phyloP scores from a whole-genome alignment of 2,888 invertebrate genomes.

The Carpatolechia fugitivella region DNA sequence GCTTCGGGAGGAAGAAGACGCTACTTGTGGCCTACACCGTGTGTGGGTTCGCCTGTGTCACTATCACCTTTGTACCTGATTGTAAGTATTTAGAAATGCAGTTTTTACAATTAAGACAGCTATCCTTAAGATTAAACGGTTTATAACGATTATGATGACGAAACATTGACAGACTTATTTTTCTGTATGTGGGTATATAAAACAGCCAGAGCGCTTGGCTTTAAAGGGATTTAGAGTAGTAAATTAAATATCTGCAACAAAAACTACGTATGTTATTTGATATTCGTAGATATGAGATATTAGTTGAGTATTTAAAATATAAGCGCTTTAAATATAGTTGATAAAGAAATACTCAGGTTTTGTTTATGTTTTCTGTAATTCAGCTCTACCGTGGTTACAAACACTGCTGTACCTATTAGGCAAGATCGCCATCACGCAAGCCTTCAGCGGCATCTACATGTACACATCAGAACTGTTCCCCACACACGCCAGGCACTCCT shows the following conservation, averaged over 20 bases:
- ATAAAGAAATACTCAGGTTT: slow-evolving; percentile 44
- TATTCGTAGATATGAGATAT: too few species aligned
- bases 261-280: too few species aligned
- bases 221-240: too few species aligned
- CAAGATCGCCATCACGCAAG: slow-evolving; percentile 83
- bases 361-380: slow-evolving; percentile 41
- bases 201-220: too few species aligned
- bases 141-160: too few species aligned
- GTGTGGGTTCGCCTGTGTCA: slow-evolving; percentile 75
- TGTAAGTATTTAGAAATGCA: slow-evolving; percentile 70
- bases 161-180: too few species aligned
- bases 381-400: slow-evolving; percentile 58
- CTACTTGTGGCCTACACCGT: slow-evolving; percentile 79
- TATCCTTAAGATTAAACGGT: too few species aligned
- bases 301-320: too few species aligned
- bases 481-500: slow-evolving; percentile 83
- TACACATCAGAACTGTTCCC: slow-evolving; percentile 88
- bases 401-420: slow-evolving; percentile 79
- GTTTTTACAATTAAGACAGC: neutral
- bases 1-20: slow-evolving; percentile 81
- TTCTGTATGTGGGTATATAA: too few species aligned
- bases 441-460: slow-evolving; percentile 84
- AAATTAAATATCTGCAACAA: too few species aligned
- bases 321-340: too few species aligned
- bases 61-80: slow-evolving; percentile 72